phyloP scores from a whole-genome alignment of 1,140 invertebrate genomes.

The Lasaia peninsularis region DNA sequence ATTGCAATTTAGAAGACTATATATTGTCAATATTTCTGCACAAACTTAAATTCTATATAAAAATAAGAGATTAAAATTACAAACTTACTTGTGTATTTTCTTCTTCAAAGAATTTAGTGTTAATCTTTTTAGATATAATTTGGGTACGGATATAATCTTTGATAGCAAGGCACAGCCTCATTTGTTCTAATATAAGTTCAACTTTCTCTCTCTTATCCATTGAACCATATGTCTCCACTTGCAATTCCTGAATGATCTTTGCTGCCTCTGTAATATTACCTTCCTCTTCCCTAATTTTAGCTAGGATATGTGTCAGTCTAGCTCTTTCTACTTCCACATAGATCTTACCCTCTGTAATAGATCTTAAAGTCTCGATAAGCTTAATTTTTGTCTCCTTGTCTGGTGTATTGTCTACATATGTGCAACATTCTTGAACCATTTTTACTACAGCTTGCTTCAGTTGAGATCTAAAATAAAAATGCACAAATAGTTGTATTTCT shows the following conservation, averaged over 20 bases:
- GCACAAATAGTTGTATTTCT: too few species aligned
- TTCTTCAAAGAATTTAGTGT: slow-evolving; percentile 97
- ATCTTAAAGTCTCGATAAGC: slow-evolving; percentile 96
- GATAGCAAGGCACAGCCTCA: slow-evolving; percentile 96
- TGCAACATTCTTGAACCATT: slow-evolving; percentile 98
- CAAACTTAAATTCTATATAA: too few species aligned
- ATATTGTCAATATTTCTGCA: too few species aligned
- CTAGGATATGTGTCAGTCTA: slow-evolving; percentile 94
- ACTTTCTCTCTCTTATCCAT: slow-evolving; percentile 99
- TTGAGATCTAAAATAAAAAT: slow-evolving; percentile 84
- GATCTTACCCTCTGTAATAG: slow-evolving; percentile 99
- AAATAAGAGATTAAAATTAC: too few species aligned
- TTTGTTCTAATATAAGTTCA: slow-evolving; percentile 99
- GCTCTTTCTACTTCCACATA: slow-evolving; percentile 99
- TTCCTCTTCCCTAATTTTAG: slow-evolving; percentile 95
- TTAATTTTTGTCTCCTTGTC: slow-evolving; percentile 94
- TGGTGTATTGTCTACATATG: slow-evolving; percentile 95
- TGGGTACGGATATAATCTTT: slow-evolving; percentile 98
- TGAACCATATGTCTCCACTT: slow-evolving; percentile 99
- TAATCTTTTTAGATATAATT: slow-evolving; percentile 99
- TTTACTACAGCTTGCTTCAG: slow-evolving; percentile 98
- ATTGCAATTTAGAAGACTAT: too few species aligned
- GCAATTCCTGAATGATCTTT: slow-evolving; percentile 96
- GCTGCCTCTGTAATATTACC: slow-evolving; percentile 94
- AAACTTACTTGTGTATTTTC: slow-evolving; percentile 85